A percentile compares a stretch with the other conserved stretches of the same genome.
phyloP scores from a whole-genome alignment of 1,140 invertebrate genomes.

The Aphis craccivora region DNA sequence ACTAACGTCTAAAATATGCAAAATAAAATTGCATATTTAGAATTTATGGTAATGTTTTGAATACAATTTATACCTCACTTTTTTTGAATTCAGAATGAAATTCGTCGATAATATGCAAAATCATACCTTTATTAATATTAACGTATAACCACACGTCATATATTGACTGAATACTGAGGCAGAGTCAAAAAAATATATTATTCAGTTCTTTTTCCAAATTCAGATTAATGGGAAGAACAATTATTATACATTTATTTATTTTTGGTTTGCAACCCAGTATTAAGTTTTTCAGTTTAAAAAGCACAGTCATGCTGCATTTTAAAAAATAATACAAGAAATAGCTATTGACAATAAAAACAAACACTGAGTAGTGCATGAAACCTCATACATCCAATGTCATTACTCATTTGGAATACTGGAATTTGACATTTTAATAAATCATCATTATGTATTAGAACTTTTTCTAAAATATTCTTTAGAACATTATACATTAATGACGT shows the following conservation, averaged over 20 bases:
- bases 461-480: background rate
- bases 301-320: background rate
- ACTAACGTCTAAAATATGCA: background rate
- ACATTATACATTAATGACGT: background rate
- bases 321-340: background rate
- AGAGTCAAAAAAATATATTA: background rate
- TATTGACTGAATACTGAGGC: background rate
- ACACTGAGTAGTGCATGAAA: background rate
- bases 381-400: background rate
- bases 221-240: background rate
- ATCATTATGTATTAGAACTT: background rate
- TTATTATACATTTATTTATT: background rate
- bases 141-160: background rate
- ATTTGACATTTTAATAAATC: background rate
- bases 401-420: background rate
- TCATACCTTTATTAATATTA: too few species aligned
- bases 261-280: background rate
- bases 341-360: background rate
- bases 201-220: background rate
- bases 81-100: background rate
- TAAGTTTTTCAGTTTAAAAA: background rate
- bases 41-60: background rate
- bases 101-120: background rate
- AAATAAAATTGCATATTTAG: background rate
- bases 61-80: background rate